Base-by-base conservation (phyloP, 2,888 invertebrate genomes). In the Cantharis nigra region DNA sequence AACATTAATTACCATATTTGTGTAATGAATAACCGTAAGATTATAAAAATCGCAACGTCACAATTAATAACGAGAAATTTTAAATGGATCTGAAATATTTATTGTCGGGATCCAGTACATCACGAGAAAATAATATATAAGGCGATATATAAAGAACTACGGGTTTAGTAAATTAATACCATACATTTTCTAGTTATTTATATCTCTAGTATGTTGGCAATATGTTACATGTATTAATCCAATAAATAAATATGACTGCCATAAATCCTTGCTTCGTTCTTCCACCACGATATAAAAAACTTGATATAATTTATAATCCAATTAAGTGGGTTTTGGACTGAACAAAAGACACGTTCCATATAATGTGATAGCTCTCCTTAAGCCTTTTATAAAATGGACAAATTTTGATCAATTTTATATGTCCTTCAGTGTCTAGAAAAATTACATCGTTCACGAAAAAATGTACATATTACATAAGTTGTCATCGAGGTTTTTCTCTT, bases 181-280 rank as follows among this genome's bases (percentile, higher is more conserved):
- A 86, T 87, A 87, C 88, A 86, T 87, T 87, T 87, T 83, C 82
- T 81, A 85, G 88, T 88, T 88, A 88, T 88, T 88, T 88, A 88
- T 88, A 87, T 85, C 87, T 86, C 85, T 88, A 87, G 87, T 88
- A 88, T 88, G 88, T 88, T 87, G 87, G 87, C 88, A 88, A 88
- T 89, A 89, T 87, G 88, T 88, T 89, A 89, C 88, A 88, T 87
- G 88, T 88, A 89, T 89, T 89, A 89, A 89, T 88, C 89, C 89
- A 89, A 89, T 89, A 89, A 89, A 89, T 89, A 89, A 89, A 89
- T 88, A 88, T 87, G 88, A 88, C 86, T 85, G 87, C 87, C 87
- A 89, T 89, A 89, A 88, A 89, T 89, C 87, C 87, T 85, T 82
- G 84, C 80, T 84, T 82, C 83, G 85, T 84, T 84, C 86, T 83